Evolutionary conservation across 2,888 invertebrate genomes (phyloP).

Genomic region (Monopis laevigella): DNA sequence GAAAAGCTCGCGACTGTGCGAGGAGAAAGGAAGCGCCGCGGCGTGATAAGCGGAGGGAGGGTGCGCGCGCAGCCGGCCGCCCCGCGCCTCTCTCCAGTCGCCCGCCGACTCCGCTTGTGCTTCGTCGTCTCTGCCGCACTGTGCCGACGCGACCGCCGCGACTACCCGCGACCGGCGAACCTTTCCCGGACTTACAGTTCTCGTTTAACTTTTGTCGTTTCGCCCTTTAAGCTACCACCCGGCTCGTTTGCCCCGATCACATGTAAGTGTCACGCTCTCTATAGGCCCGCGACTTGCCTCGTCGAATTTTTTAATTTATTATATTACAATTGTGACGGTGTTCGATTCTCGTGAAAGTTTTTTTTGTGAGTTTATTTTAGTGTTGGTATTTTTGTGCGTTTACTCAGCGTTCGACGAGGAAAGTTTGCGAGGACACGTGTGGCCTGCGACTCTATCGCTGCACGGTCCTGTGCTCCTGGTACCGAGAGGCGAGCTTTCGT

Average conservation of each 20-base stretch:
- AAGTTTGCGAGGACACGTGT: conserved; percentile 27
- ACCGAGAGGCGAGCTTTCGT: conserved; percentile 41
- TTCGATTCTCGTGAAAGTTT: conserved; percentile 51
- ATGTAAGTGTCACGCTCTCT: conserved; percentile 65
- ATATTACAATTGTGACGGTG: too few species aligned
- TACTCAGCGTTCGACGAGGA: conserved; percentile 49
- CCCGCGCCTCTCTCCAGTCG: conserved; percentile 54
- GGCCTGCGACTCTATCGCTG: conserved; percentile 35
- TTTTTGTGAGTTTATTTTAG: conserved; percentile 29
- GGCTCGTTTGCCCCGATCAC: conserved; percentile 64
- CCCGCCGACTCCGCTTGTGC: conserved; percentile 68
- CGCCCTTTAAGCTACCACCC: conserved; percentile 69
- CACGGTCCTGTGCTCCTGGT: too few species aligned
- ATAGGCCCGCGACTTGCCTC: conserved; percentile 43
- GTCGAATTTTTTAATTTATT: conserved; percentile 64
- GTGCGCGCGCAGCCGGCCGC: conserved; percentile 58
- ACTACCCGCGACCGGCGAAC: conserved; percentile 31
- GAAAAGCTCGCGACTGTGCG: conserved; percentile 65
- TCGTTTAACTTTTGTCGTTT: conserved; percentile 36
- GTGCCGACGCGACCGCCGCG: conserved; percentile 65
- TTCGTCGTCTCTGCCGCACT: conserved; percentile 67
- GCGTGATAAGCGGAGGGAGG: conserved; percentile 33
- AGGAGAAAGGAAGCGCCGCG: conserved; percentile 57
- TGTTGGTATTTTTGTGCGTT: conserved; percentile 35
- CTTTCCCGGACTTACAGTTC: conserved; percentile 41